Conservation (phyloP, 2,888 invertebrate species). For the Metallyticus violacea region DNA sequence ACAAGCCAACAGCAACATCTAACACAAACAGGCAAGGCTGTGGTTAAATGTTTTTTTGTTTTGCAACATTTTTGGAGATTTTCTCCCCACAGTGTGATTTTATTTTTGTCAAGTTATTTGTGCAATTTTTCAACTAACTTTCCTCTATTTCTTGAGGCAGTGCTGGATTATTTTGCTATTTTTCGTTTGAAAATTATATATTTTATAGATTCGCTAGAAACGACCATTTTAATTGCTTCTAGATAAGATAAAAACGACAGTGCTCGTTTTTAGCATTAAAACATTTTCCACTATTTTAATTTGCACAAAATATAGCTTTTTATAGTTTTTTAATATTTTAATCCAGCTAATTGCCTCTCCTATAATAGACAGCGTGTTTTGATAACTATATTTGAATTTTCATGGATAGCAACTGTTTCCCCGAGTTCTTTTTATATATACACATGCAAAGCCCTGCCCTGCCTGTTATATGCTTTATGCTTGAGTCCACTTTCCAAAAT, state of each 20-base stretch:
- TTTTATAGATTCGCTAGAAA: not conserved
- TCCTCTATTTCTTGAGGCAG: not conserved
- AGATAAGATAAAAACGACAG: not conserved
- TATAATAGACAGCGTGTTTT: not conserved
- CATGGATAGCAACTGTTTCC: not conserved
- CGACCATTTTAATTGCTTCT: not conserved
- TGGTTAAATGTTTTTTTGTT: not conserved
- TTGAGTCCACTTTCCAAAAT: not conserved
- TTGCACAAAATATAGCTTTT: no score
- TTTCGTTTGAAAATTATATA: not conserved
- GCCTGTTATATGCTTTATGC: not conserved
- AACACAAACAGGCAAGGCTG: slow-evolving; percentile 33
- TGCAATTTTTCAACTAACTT: not conserved
- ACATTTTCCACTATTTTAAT: no score
- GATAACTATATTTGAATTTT: not conserved
- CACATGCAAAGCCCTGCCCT: not conserved
- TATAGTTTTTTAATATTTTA: not conserved
- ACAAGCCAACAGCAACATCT: slow-evolving; percentile 28
- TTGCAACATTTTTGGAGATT: not conserved
- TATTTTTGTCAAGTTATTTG: not conserved
- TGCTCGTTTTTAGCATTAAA: not conserved
- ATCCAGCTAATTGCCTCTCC: not conserved
- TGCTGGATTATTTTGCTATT: not conserved
- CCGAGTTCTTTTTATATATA: not conserved
- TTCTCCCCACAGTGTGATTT: not conserved